phyloP scores from a whole-genome alignment of 2,888 invertebrate species.

The Trissoscelio sp. region DNA sequence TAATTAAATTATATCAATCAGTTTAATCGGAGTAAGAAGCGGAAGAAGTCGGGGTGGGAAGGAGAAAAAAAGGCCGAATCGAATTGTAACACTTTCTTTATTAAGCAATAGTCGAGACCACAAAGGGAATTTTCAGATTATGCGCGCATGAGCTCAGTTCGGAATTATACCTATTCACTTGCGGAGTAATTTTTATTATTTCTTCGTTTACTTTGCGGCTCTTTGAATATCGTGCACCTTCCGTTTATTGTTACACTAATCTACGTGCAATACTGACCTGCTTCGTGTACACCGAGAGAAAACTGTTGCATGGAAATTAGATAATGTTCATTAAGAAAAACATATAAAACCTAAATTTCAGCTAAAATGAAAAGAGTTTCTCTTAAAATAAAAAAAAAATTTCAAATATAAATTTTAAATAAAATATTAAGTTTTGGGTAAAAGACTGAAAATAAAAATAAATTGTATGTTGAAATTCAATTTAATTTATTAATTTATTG shows the following conservation, averaged over 20 bases:
- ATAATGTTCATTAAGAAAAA: background rate
- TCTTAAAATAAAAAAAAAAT: too few species aligned
- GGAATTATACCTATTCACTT: slow-evolving; percentile 37
- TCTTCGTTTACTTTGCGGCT: slow-evolving; percentile 49
- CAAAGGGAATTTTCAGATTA: slow-evolving; percentile 39
- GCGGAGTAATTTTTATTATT: slow-evolving; percentile 37
- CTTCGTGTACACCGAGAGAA: slow-evolving; percentile 13
- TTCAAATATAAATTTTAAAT: too few species aligned
- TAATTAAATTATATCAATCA: slow-evolving; percentile 8
- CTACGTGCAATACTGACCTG: slow-evolving; percentile 31
- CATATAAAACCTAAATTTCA: too few species aligned
- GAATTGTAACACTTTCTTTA: slow-evolving; percentile 31
- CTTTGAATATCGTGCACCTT: slow-evolving; percentile 49
- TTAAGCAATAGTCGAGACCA: slow-evolving; percentile 31
- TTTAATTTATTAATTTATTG: too few species aligned
- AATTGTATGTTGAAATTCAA: too few species aligned
- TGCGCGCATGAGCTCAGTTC: slow-evolving; percentile 21
- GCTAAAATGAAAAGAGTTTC: too few species aligned
- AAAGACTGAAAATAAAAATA: too few species aligned
- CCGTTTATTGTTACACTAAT: slow-evolving; percentile 39
- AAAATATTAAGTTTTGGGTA: too few species aligned
- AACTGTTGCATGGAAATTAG: slow-evolving; percentile 10
- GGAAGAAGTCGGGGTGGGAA: too few species aligned
- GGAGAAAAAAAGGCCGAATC: background rate
- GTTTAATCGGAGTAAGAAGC: background rate